Evolutionary conservation across 2,888 invertebrate genomes (phyloP).

Genomic region (Gerris lacustris): DNA sequence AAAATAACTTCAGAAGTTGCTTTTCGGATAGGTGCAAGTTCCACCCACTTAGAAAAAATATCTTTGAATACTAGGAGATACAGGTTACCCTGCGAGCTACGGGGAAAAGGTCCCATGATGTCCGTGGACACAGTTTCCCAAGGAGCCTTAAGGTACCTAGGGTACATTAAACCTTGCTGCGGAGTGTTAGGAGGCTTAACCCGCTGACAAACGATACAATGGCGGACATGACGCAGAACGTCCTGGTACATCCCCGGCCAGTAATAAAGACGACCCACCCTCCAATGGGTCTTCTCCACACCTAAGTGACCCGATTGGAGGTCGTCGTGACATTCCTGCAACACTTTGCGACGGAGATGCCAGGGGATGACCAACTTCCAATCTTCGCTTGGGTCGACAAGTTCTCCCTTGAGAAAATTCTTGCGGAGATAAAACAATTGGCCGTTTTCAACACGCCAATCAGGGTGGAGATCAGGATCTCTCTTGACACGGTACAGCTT

Average conservation of each 20-base stretch:
- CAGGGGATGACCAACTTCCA: not conserved
- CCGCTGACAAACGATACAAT: not conserved
- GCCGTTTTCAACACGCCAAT: slow-evolving; percentile 10
- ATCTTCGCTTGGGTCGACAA: not conserved
- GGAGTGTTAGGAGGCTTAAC: slow-evolving; percentile 9
- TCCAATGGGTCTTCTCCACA: not conserved
- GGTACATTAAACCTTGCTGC: slow-evolving; percentile 9
- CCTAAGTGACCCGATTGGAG: not conserved
- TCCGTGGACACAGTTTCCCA: slow-evolving; percentile 28
- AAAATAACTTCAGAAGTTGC: slow-evolving; percentile 25
- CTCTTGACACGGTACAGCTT: not conserved
- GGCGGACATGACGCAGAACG: not conserved
- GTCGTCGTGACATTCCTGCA: not conserved
- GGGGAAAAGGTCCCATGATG: slow-evolving; percentile 32
- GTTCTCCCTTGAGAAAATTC: not conserved
- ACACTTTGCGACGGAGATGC: not conserved
- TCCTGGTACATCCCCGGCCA: not conserved
- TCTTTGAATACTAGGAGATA: slow-evolving; percentile 31
- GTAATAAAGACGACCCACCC: not conserved
- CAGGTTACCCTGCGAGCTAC: slow-evolving; percentile 29
- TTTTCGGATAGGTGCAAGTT: slow-evolving; percentile 25
- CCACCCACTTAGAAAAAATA: slow-evolving; percentile 30
- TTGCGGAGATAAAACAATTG: slow-evolving; percentile 13
- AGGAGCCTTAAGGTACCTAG: slow-evolving; percentile 19
- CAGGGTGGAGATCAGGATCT: not conserved